Conservation (phyloP, 2,888 invertebrate genomes). For the Drosophila niveifrons region DNA sequence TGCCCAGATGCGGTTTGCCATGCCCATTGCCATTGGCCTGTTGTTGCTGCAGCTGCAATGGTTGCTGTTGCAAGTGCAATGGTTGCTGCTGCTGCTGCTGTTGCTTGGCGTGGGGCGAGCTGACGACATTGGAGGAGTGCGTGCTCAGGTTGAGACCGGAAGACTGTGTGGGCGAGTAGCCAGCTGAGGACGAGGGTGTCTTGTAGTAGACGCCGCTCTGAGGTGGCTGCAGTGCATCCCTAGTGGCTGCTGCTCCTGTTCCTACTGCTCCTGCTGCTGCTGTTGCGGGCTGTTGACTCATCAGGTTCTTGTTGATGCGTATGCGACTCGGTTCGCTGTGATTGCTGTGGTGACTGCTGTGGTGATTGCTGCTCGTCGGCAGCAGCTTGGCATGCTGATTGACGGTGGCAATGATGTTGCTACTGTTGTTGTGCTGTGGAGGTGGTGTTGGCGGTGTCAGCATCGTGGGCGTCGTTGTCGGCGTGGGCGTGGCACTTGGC, state of each 20-base stretch:
- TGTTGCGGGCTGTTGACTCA: conserved; percentile 69
- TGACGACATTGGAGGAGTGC: conserved; percentile 82
- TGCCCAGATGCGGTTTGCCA: conserved; percentile 75
- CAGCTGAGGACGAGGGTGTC: conserved; percentile 54
- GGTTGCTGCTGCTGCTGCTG: conserved; percentile 44
- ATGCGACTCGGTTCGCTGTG: conserved; percentile 83
- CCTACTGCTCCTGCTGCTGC: conserved; percentile 53
- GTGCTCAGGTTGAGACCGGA: conserved; percentile 79
- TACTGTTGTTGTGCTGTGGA: conserved; percentile 40
- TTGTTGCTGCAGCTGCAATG: conserved; percentile 10
- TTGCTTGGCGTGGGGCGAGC: conserved; percentile 77
- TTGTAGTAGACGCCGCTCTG: conserved; percentile 58
- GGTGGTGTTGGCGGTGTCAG: conserved; percentile 29
- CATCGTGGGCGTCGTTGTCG: conserved; percentile 14
- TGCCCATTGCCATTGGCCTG: conserved; percentile 40
- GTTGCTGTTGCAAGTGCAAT: conserved; percentile 37
- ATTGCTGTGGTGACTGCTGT: conserved; percentile 46
- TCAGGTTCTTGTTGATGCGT: conserved; percentile 84
- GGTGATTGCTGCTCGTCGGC: conserved; percentile 67
- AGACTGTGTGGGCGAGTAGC: conserved; percentile 81
- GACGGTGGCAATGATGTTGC: conserved; percentile 81
- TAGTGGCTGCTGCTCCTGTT: conserved; percentile 66
- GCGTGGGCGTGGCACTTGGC: conserved; percentile 74
- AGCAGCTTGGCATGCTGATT: conserved; percentile 84
- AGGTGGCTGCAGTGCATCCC: conserved; percentile 38